A percentile compares a stretch with the other conserved stretches of the same genome.
phyloP scores from a whole-genome alignment of 2,113 vertebrate species.

The Entelurus aequoreus region DNA sequence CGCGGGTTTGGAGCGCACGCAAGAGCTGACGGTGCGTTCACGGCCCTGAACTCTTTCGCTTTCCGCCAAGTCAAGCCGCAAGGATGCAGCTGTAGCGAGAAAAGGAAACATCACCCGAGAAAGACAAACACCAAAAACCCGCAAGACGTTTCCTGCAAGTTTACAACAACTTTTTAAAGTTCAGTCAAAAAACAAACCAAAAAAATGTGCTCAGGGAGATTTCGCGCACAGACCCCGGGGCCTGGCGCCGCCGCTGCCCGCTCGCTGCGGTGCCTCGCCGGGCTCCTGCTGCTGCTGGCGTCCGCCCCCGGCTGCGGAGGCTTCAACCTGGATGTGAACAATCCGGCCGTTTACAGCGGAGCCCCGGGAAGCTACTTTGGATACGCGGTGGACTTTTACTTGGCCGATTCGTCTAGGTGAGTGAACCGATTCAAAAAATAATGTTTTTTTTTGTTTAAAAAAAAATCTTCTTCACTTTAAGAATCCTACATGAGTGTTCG shows the following conservation, averaged over 20 bases:
- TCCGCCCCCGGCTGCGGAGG: conserved; percentile 58
- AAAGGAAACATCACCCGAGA: background rate
- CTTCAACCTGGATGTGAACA: conserved; percentile 84
- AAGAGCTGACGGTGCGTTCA: conserved; percentile 51
- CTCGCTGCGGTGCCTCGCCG: conserved; percentile 41
- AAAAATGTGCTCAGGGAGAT: conserved; percentile 57
- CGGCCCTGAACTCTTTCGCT: background rate
- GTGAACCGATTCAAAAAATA: conserved; percentile 18
- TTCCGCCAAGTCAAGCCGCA: conserved; percentile 1
- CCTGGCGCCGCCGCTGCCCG: conserved; percentile 10
- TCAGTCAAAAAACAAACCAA: background rate
- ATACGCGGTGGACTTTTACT: conserved; percentile 87
- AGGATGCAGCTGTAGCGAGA: conserved; percentile 52
- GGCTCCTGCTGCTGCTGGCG: conserved; percentile 54
- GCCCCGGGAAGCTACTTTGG: conserved; percentile 82
- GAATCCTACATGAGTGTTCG: background rate
- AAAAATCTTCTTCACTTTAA: no score
- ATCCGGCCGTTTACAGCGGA: conserved; percentile 76
- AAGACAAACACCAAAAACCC: background rate
- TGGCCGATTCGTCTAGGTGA: conserved; percentile 77
- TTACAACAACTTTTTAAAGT: conserved; percentile 13
- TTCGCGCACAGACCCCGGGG: conserved; percentile 49
- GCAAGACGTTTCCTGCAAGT: background rate
- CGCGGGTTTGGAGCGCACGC: conserved; percentile 38
- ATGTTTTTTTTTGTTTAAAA: no score